These are phyloP conservation scores for Macroglossus sobrinus DNA, from an alignment of 2,113 vertebrate genomes.

Conservation along the genomic window DNA sequence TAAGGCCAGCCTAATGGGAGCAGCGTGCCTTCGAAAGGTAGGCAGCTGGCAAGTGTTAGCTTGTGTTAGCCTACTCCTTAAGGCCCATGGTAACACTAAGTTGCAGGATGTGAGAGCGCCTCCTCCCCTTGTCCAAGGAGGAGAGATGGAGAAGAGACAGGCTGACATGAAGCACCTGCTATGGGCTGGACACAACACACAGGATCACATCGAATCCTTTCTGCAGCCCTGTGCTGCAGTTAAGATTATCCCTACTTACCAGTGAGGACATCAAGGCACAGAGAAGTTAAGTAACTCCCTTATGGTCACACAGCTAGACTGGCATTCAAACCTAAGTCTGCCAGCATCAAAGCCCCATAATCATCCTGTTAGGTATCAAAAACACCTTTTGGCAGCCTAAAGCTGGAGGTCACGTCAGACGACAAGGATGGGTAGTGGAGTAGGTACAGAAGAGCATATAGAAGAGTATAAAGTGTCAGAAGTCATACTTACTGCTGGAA, in stretches of 20 bases:
- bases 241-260: background rate
- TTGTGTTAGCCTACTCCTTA: background rate
- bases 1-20: background rate
- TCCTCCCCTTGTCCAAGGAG: background rate
- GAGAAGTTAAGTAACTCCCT: background rate
- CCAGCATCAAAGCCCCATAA: background rate
- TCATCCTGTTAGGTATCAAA: background rate
- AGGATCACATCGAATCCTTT: background rate
- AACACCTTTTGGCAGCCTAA: background rate
- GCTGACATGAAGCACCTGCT: background rate
- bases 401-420: slow-evolving; percentile 29
- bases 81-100: background rate
- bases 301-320: background rate
- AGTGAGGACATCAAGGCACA: background rate
- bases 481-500: background rate
- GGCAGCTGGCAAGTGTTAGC: background rate
- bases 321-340: background rate
- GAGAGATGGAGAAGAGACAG: background rate
- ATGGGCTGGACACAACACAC: background rate
- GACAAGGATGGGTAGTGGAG: background rate
- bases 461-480: background rate
- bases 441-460: background rate
- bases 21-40: background rate
- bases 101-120: background rate
- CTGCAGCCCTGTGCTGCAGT: background rate